Conservation (phyloP, 1,140 invertebrate species). For the Brachystomella parvula region DNA sequence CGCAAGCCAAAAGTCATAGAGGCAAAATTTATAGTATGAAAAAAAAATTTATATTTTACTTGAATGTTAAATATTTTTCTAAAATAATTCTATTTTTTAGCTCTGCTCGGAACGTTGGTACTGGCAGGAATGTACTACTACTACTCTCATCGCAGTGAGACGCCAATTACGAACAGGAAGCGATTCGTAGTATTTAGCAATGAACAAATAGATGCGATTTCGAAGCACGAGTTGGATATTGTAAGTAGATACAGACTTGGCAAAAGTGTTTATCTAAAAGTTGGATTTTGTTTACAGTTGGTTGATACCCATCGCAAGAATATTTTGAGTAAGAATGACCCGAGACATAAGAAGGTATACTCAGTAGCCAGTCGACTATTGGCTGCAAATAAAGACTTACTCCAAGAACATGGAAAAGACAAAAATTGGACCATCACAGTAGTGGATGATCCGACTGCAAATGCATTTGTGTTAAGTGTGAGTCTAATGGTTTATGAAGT, state of each 20-base stretch:
- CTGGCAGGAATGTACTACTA: constrained; percentile 37
- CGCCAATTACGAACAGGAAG: constrained; percentile 46
- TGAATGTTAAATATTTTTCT: background rate
- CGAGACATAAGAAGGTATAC: constrained; percentile 6
- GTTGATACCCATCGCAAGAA: constrained; percentile 40
- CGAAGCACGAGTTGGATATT: constrained; percentile 42
- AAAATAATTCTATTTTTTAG: background rate
- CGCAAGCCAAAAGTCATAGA: constrained; percentile 40
- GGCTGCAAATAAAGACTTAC: constrained; percentile 43
- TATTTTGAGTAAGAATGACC: constrained; percentile 38
- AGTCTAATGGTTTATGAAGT: constrained; percentile 30
- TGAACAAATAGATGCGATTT: constrained; percentile 45
- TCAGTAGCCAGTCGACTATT: constrained; percentile 41
- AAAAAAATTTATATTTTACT: constrained; percentile 26
- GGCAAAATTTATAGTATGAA: constrained; percentile 39
- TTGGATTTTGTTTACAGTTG: constrained; percentile 36
- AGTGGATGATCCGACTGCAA: constrained; percentile 42
- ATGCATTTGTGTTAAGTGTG: constrained; percentile 49
- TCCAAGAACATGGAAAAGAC: constrained; percentile 33
- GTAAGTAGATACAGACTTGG: constrained; percentile 36
- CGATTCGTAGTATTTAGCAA: constrained; percentile 46
- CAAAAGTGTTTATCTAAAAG: background rate
- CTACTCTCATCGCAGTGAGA: constrained; percentile 43
- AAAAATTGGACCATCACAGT: constrained; percentile 46
- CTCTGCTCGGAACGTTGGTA: constrained; percentile 13